These are phyloP conservation scores for Manduca sexta DNA, from an alignment of 1,140 invertebrate genomes.

Conservation along the genomic window DNA sequence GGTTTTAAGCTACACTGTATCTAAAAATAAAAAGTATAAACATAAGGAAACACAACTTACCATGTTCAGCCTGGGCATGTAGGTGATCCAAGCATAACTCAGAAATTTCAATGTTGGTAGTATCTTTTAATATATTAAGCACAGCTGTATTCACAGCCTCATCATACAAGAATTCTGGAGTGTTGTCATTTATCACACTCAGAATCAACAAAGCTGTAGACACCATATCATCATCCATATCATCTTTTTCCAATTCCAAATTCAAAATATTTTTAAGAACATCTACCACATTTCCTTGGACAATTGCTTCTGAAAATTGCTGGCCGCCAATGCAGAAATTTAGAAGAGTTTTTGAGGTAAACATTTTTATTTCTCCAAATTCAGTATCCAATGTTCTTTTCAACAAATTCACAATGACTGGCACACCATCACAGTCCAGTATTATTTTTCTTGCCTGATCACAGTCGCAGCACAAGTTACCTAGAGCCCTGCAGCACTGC, in stretches of 20 bases:
- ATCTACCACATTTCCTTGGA: constrained; percentile 80
- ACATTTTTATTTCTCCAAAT: constrained; percentile 53
- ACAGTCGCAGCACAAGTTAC: constrained; percentile 92
- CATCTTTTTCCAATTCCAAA: constrained; percentile 41
- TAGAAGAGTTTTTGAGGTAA: constrained; percentile 77
- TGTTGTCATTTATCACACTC: constrained; percentile 83
- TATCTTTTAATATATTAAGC: constrained; percentile 76
- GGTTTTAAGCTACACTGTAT: too few relatives aligned
- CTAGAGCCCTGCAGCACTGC: constrained; percentile 86
- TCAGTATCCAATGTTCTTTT: constrained; percentile 29
- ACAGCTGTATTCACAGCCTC: constrained; percentile 74
- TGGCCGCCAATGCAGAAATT: constrained; percentile 87
- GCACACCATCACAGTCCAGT: constrained; percentile 76
- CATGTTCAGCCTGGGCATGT: constrained; percentile 83
- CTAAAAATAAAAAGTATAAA: neutral
- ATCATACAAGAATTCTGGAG: constrained; percentile 73
- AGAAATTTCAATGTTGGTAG: constrained; percentile 79
- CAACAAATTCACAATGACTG: constrained; percentile 68
- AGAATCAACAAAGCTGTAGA: constrained; percentile 81
- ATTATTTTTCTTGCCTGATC: constrained; percentile 79
- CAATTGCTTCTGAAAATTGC: constrained; percentile 76
- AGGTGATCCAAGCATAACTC: constrained; percentile 85
- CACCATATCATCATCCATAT: constrained; percentile 62
- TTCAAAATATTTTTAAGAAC: constrained; percentile 70
- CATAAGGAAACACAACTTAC: constrained; percentile 49